Conservation (phyloP, 2,113 vertebrate genomes). For the Chaetops frenatus region DNA sequence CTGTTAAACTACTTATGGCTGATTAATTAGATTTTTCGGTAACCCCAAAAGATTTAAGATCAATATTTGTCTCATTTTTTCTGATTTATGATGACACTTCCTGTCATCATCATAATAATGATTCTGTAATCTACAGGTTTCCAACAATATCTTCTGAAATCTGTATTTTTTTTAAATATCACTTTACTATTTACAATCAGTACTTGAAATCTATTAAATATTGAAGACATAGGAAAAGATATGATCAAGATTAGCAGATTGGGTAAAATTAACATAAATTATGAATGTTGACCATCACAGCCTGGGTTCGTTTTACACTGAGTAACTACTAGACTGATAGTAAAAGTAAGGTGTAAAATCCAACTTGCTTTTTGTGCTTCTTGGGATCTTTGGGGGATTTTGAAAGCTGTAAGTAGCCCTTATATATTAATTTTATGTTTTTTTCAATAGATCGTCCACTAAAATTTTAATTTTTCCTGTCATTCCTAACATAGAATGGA, state of each 20-base stretch:
- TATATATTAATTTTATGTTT: neutral
- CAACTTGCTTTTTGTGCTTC: neutral
- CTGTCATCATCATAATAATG: neutral
- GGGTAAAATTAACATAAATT: neutral
- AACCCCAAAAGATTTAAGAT: neutral
- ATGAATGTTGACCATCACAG: neutral
- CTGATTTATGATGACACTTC: neutral
- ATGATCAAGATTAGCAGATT: neutral
- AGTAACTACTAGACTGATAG: neutral
- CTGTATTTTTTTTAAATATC: accelerated
- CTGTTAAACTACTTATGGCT: neutral
- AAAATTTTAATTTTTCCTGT: neutral
- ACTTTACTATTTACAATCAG: neutral
- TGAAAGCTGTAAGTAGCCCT: neutral
- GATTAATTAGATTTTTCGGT: neutral
- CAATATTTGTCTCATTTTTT: neutral
- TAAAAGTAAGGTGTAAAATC: neutral
- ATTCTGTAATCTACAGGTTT: neutral
- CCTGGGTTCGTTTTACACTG: neutral
- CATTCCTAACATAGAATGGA: neutral
- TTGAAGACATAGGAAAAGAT: neutral
- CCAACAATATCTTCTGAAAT: neutral
- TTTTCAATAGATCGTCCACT: neutral
- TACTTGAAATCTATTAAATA: neutral
- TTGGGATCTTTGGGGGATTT: neutral